Percentiles rank a stretch among this genome's conserved stretches.
These are phyloP conservation scores for Carapus acus DNA, from an alignment of 2,797 vertebrate genomes.

Conservation along the genomic window DNA sequence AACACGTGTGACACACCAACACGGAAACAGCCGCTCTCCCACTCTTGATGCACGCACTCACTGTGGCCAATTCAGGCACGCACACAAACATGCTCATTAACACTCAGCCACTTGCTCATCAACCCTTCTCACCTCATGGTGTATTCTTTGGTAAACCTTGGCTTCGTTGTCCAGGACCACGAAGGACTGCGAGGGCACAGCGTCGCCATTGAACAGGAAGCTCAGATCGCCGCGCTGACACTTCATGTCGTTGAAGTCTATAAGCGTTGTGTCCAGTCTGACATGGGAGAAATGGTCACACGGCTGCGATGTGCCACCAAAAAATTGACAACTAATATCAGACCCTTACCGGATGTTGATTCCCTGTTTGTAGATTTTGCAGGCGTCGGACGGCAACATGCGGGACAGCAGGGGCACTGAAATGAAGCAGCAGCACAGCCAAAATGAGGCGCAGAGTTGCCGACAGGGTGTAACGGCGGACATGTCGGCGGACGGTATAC, in stretches of 20 bases:
- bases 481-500: no score
- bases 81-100: no score
- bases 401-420: constrained; percentile 96
- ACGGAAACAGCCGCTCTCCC: no score
- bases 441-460: no score
- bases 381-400: constrained; percentile 94
- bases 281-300: constrained; percentile 28
- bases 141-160: constrained; percentile 96
- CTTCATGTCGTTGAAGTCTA: constrained; percentile 98
- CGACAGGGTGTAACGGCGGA: no score
- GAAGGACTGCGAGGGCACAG: constrained; percentile 86
- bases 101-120: no score
- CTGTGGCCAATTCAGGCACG: no score
- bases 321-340: no score
- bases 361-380: constrained; percentile 99
- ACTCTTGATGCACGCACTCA: no score
- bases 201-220: constrained; percentile 94
- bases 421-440: no score
- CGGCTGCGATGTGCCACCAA: no score
- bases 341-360: constrained; percentile 90
- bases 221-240: constrained; percentile 95
- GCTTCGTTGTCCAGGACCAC: constrained; percentile 95
- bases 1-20: no score
- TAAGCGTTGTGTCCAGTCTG: constrained; percentile 96
- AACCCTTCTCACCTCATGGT: constrained; percentile 81